Evolutionary conservation across 2,113 vertebrate species (phyloP), one percentile per base, ranked within the genome.

Genomic region (Dendrocopos noguchii): DNA sequence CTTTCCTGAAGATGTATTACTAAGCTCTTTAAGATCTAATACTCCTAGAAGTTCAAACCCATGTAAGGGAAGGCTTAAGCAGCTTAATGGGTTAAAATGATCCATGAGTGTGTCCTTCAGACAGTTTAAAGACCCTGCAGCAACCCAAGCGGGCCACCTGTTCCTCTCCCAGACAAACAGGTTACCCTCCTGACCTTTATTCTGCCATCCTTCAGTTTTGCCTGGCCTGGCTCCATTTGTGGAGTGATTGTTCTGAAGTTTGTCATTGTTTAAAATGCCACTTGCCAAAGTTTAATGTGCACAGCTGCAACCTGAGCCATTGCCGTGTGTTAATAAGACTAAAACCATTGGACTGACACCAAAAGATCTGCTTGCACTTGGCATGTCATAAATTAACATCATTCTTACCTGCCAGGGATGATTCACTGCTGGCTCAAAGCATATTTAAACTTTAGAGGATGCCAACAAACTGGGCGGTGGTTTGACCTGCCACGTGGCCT

Each of bases 21-120:
- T 96, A 96, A 97, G 96, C 92, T 95, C 87, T 94, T 96, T 95
- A 97, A 91, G 92, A 80, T 88, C 89, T 97, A 97, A 96, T 96
- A 50, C 93, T 89, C 80, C 87, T 87, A n/a, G 7, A 83, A 94
- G 93, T 95, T 97, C 90, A 93, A 20, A 75, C 95, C 20, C 4
- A 85, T 89, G 80, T 91, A 87, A 92, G 75, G 87, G 81, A 95
- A 95, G 91, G 60, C 63, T 68, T 96, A 96, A 97, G 95, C 90
- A 85, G 96, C 95, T 97, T 97, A 97, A 79, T 57, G 94, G 92
- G 95, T 95, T 96, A 94, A 94, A 95, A 81, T 90, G 95, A 95
- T 95, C 89, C 90, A 75, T 79, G 92, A n/a, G 90, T 85, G 90
- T 96, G 94, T 94, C 95, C 97, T 97, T 97, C 91, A 97, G 93